Evolutionary conservation across 2,113 vertebrate genomes (phyloP).

Genomic region (Paraplagusia blochii): DNA sequence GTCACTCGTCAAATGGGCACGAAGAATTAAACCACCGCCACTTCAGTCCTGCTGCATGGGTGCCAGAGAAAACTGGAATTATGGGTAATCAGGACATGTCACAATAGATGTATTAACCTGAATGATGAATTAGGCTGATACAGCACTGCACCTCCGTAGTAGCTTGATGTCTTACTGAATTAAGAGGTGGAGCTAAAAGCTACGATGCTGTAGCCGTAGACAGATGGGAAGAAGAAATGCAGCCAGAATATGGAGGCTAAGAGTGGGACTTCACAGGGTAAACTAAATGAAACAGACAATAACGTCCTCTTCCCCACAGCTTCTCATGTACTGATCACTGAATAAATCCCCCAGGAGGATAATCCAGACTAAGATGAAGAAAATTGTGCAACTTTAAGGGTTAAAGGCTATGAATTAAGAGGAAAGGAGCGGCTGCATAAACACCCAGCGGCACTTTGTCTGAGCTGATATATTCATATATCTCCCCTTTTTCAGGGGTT

Average conservation of each 20-base stretch:
- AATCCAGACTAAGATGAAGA: conserved; percentile 70
- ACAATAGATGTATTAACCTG: conserved; percentile 39
- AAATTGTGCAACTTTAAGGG: conserved; percentile 64
- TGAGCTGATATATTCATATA: too few relatives aligned
- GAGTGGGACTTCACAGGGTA: conserved; percentile 41
- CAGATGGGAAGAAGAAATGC: conserved; percentile 45
- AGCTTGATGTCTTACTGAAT: conserved; percentile 9
- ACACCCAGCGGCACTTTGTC: too few relatives aligned
- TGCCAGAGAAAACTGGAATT: conserved; percentile 39
- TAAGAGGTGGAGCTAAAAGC: conserved; percentile 12
- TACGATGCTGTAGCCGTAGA: conserved; percentile 1
- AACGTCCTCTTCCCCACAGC: conserved; percentile 22
- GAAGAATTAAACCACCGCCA: conserved; percentile 5
- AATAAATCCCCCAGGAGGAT: conserved; percentile 71
- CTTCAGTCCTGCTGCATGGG: conserved; percentile 19
- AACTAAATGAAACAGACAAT: conserved; percentile 45
- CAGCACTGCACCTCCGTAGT: conserved; percentile 23
- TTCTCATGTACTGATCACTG: conserved; percentile 49
- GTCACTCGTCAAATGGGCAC: conserved; percentile 20
- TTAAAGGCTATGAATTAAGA: conserved; percentile 35
- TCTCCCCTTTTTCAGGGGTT: too few relatives aligned
- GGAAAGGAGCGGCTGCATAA: conserved; percentile 2
- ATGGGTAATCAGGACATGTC: conserved; percentile 41
- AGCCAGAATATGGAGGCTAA: conserved; percentile 2
- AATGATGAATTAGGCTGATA: conserved; percentile 52